phyloP scores from a whole-genome alignment of 2,113 vertebrate species.

The Blennius ocellaris region DNA sequence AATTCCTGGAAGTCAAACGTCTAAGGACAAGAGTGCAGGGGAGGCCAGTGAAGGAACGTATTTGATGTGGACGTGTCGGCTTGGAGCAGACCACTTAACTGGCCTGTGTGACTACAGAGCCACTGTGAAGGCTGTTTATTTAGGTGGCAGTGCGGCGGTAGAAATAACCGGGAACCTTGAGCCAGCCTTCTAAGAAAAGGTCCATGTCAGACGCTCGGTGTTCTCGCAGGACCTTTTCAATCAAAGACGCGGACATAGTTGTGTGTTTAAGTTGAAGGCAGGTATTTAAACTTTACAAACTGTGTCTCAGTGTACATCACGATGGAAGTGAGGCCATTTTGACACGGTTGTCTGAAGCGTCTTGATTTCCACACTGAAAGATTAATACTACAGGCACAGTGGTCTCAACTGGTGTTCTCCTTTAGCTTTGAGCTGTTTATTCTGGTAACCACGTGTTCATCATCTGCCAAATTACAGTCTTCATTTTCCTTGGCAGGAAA shows the following conservation, averaged over 20 bases:
- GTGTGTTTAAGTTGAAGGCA: not conserved
- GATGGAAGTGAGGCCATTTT: conserved; percentile 3
- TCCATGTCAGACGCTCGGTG: conserved; percentile 56
- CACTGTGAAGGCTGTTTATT: conserved; percentile 73
- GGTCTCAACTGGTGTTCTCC: conserved; percentile 11
- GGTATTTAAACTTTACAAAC: not conserved
- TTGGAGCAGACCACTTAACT: conserved; percentile 53
- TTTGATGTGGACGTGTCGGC: conserved; percentile 79
- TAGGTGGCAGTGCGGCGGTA: conserved; percentile 67
- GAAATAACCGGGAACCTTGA: conserved; percentile 69
- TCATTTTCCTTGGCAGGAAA: conserved; percentile 36
- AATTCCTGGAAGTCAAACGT: conserved; percentile 72
- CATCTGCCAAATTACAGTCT: conserved; percentile 49
- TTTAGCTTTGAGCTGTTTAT: conserved; percentile 55
- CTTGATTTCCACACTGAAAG: conserved; percentile 2
- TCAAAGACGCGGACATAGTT: conserved; percentile 26
- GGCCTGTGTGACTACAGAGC: conserved; percentile 62
- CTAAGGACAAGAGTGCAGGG: conserved; percentile 56
- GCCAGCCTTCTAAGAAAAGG: conserved; percentile 47
- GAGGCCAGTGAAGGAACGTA: conserved; percentile 42
- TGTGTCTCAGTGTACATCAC: conserved; percentile 21
- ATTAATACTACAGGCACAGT: conserved; percentile 21
- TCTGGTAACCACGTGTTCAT: conserved; percentile 49
- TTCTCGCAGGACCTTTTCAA: conserved; percentile 47
- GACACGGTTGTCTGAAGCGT: not conserved